These are phyloP conservation scores for Peromyscus californicus DNA, from an alignment of 2,113 vertebrate genomes.

Conservation along the genomic window DNA sequence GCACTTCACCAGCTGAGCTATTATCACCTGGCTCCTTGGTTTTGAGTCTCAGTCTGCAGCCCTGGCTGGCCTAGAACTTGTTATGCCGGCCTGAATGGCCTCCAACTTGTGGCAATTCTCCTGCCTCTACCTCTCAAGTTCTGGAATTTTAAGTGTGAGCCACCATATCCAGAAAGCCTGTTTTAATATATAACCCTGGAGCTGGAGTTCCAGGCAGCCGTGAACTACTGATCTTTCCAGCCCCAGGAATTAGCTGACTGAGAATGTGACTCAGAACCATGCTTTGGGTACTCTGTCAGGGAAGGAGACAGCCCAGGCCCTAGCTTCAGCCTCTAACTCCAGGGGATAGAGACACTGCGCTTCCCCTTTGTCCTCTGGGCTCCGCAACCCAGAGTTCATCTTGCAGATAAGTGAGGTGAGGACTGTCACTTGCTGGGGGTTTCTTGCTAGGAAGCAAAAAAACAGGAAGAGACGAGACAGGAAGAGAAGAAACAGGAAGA, in stretches of 20 bases:
- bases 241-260: neutral
- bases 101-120: neutral
- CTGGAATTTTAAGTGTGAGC: no score
- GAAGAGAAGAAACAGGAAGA: neutral
- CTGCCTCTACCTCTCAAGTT: neutral
- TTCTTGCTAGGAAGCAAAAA: slow-evolving; percentile 64
- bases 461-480: slow-evolving; percentile 29
- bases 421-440: neutral
- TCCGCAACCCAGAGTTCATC: neutral
- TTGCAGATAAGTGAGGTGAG: neutral
- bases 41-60: neutral
- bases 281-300: neutral
- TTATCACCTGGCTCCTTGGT: neutral
- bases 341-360: neutral
- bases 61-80: neutral
- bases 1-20: neutral
- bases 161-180: neutral
- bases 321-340: neutral
- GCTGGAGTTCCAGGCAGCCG: neutral
- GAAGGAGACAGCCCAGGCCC: neutral
- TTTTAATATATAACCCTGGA: neutral
- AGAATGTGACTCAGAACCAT: neutral
- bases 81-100: neutral
- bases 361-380: no score
- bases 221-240: neutral